These are phyloP conservation scores for Malacoraja senta DNA, from an alignment of 2,797 vertebrate species.

Conservation along the genomic window DNA sequence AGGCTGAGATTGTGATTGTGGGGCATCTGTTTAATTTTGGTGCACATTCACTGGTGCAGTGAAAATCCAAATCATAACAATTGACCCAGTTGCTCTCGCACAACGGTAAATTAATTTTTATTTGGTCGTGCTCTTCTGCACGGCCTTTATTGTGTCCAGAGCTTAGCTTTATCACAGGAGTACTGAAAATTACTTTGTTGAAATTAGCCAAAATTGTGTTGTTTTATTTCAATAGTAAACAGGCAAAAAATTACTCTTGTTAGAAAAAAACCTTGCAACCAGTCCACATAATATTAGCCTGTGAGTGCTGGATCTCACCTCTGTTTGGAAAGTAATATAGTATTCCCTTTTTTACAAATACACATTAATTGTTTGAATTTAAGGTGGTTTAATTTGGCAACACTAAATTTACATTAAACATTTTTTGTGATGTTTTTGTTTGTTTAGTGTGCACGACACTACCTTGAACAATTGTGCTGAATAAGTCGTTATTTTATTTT, in stretches of 20 bases:
- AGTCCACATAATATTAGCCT: neutral
- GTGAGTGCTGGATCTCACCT: neutral
- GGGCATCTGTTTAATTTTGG: neutral
- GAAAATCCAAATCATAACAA: neutral
- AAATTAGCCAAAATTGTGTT: neutral
- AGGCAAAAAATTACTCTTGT: conserved; percentile 6
- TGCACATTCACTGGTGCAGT: neutral
- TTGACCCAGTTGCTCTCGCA: neutral
- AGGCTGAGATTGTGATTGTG: neutral
- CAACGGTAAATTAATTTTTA: neutral
- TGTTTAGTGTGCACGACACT: neutral
- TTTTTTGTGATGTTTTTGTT: neutral
- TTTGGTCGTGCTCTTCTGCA: neutral
- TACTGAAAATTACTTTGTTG: neutral
- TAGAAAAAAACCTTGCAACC: neutral
- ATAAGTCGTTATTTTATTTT: neutral
- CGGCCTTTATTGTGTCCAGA: neutral
- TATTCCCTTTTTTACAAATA: neutral
- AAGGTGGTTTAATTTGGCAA: neutral
- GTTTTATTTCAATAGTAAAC: neutral
- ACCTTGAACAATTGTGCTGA: neutral
- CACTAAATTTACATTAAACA: neutral
- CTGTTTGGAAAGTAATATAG: neutral
- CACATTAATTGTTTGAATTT: neutral
- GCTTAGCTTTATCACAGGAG: neutral